Evolutionary conservation across 2,113 vertebrate genomes (phyloP).

Genomic region (Eptesicus fuscus): DNA sequence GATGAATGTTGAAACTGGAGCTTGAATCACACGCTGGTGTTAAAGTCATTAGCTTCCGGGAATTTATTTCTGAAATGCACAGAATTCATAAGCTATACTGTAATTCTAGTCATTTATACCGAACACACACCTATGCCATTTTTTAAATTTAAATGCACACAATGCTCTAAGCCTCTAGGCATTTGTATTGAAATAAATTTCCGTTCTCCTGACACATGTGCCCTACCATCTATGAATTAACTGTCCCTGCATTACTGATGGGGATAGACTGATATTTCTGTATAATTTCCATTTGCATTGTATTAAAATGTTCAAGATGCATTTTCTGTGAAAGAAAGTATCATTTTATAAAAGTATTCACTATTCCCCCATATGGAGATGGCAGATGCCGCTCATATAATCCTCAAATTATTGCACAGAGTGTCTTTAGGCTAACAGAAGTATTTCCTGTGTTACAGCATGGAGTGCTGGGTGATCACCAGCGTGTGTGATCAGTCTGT

Average conservation of each 20-base stretch:
- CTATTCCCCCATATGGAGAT: accelerated
- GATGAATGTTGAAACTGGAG: background rate
- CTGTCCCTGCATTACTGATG: background rate
- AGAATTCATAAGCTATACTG: background rate
- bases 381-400: background rate
- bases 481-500: background rate
- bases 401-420: background rate
- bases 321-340: conserved; percentile 47
- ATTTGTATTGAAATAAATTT: background rate
- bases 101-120: conserved; percentile 27
- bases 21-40: background rate
- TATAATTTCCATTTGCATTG: background rate
- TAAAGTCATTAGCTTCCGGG: background rate
- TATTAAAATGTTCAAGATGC: conserved; percentile 9
- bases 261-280: background rate
- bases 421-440: background rate
- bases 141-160: conserved; percentile 2
- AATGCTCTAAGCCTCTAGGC: conserved; percentile 35
- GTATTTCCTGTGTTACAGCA: background rate
- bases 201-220: background rate
- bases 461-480: background rate
- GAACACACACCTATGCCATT: conserved; percentile 20
- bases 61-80: background rate
- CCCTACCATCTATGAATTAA: background rate
- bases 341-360: background rate